A percentile compares a stretch with the other conserved stretches of the same genome.
phyloP scores from a whole-genome alignment of 2,888 invertebrate genomes.

The Lepidochitona cinerea region DNA sequence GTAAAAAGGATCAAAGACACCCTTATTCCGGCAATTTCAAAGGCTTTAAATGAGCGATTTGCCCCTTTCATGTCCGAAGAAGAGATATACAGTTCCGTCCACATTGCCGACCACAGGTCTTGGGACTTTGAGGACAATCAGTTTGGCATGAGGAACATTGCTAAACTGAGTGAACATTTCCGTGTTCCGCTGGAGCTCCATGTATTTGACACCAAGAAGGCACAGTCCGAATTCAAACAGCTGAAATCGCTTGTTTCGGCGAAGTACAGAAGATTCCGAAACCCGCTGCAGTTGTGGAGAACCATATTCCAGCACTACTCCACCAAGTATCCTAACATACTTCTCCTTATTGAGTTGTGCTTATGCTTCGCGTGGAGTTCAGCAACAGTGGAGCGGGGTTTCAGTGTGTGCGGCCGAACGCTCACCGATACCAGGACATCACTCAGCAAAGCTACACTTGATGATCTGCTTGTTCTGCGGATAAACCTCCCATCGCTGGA shows the following conservation, averaged over 20 bases:
- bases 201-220: background rate
- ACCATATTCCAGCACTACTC: background rate
- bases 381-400: background rate
- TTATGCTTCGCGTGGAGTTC: background rate
- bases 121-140: conserved; percentile 1
- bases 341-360: background rate
- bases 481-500: background rate
- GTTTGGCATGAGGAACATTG: background rate
- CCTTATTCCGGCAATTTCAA: background rate
- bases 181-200: background rate
- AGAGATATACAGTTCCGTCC: background rate
- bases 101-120: background rate
- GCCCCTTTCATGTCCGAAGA: background rate
- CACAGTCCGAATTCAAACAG: background rate
- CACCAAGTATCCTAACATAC: background rate
- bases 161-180: background rate
- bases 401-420: background rate
- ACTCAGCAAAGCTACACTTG: background rate
- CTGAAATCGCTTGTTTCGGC: background rate
- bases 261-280: background rate
- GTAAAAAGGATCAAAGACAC: background rate
- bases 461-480: background rate
- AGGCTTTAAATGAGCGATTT: background rate
- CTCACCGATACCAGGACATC: background rate
- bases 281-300: background rate